Evolutionary conservation across 1,140 invertebrate genomes (phyloP), one percentile per base, ranked within the genome.

Genomic region (Drosophila burlai): DNA sequence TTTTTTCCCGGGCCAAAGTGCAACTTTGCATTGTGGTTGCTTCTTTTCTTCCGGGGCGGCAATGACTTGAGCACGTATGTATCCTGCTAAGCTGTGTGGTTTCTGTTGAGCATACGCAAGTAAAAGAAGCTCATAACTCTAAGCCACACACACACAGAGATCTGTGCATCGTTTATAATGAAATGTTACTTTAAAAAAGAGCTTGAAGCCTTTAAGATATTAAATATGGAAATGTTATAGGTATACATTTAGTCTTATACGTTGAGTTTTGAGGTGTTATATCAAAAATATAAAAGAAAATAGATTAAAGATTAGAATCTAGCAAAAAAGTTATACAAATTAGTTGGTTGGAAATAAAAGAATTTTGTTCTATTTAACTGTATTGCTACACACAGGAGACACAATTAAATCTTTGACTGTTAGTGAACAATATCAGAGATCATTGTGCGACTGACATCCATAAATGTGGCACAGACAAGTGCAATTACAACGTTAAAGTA

Each of bases 1-100:
- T 61, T 63, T 83, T 66, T 62, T 15, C n/a, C 68, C 47, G 29
- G 46, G 38, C 38, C 29, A 52, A 74, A 73, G 38, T 67, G 65
- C 34, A 68, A 67, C 66, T 68, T 49, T 47, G 45, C 45, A 47
- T 47, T 49, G 34, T 40, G 45, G 57, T 52, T 75, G 11, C 11
- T 31, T 38, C 31, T 24, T 36, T 55, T n/a, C 16, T 62, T 40
- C 13, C 54, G 54, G 54, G 54, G 36, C 36, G 54, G 54, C 54
- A 40, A 57, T 57, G 54, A 26, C 38, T 71, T 11, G 38, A 38
- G 34, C 26, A 29, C 26, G n/a, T 62, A 65, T 43, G 38, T 24
- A 45, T 36, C 18, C 13, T 49, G n/a, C 9, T 40, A 49, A 24
- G 43, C 36, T 24, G 11, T 55, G 60, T 43, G 55, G 21, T 43